Evolutionary conservation across 2,888 invertebrate species (phyloP), one percentile per base, ranked within the genome.

Genomic region (Frankliniella fusca): DNA sequence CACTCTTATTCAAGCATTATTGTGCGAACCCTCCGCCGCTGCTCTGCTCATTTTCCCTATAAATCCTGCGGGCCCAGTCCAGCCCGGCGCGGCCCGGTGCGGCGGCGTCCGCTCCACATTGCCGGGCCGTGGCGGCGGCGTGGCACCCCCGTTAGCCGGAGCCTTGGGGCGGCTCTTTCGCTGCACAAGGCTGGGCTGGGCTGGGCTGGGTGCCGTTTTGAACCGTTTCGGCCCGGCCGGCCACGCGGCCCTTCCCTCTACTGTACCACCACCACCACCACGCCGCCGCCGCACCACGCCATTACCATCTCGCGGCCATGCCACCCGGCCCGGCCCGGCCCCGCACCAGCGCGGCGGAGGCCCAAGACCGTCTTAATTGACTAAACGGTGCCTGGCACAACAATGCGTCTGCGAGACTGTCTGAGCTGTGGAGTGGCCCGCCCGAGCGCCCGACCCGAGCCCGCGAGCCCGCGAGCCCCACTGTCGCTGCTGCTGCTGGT

Each of bases 341-440:
- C 38, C n/a, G n/a, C n/a, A n/a, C n/a, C n/a, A 5, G 38, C 3
- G 38, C 38, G 38, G 38, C 38, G 38, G 38, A 38, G 38, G 70
- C 65, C 70, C 70, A 23, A n/a, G 70, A 11, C 70, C 23, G 70
- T 76, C 70, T 76, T 76, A 76, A 76, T 76, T 76, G 70, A 76
- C 70, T 9, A 76, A 76, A 76, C 70, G 70, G 70, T 76, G 70
- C 70, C 70, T 76, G 70, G 70, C 70, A 76, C 70, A 76, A 76
- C 70, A 76, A 76, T 76, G 27, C 70, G 61, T 61, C 20, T 61
- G 54, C 54, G n/a, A 61, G 20, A n/a, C 38, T 38, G 38, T 38
- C 38, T n/a, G n/a, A n/a, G n/a, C n/a, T n/a, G n/a, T n/a, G n/a
- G n/a, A n/a, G n/a, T n/a, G n/a, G n/a, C n/a, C n/a, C n/a, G n/a